Evolutionary conservation across 2,797 vertebrate species (phyloP).

Genomic region (Lepus oiostolus): DNA sequence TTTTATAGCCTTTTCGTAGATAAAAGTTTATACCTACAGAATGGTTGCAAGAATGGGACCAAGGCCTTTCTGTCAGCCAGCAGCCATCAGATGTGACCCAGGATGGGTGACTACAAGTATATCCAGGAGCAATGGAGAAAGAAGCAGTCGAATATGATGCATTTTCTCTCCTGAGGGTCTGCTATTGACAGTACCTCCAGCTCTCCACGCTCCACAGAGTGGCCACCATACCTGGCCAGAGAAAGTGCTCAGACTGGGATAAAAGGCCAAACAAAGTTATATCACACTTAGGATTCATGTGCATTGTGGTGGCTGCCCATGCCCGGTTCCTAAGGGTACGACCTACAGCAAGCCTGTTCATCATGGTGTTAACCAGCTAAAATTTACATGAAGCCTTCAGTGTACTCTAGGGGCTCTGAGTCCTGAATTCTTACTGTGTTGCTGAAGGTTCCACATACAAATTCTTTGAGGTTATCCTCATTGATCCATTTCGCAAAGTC

Average conservation of each 20-base stretch:
- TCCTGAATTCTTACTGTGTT: conserved; percentile 97
- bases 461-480: conserved; percentile 96
- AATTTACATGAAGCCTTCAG: conserved; percentile 97
- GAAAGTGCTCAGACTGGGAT: conserved; percentile 96
- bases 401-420: conserved; percentile 96
- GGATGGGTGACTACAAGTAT: conserved; percentile 98
- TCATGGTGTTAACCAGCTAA: conserved; percentile 98
- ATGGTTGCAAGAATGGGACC: background rate
- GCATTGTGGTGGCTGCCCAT: conserved; percentile 97
- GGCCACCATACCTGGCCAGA: conserved; percentile 95
- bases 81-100: conserved; percentile 86
- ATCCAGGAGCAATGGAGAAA: conserved; percentile 99
- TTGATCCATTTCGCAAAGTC: conserved; percentile 97
- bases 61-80: background rate
- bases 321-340: conserved; percentile 97
- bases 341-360: conserved; percentile 99
- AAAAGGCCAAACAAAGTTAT: conserved; percentile 98
- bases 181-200: conserved; percentile 99
- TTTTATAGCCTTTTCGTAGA: background rate
- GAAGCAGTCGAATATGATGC: conserved; percentile 99
- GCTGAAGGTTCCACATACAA: conserved; percentile 99
- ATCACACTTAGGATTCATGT: conserved; percentile 97
- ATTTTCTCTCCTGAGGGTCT: conserved; percentile 95
- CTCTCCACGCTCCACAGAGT: conserved; percentile 95
- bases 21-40: conserved; percentile 7